phyloP scores from a whole-genome alignment of 2,888 invertebrate species.

The Zonitis immaculata region DNA sequence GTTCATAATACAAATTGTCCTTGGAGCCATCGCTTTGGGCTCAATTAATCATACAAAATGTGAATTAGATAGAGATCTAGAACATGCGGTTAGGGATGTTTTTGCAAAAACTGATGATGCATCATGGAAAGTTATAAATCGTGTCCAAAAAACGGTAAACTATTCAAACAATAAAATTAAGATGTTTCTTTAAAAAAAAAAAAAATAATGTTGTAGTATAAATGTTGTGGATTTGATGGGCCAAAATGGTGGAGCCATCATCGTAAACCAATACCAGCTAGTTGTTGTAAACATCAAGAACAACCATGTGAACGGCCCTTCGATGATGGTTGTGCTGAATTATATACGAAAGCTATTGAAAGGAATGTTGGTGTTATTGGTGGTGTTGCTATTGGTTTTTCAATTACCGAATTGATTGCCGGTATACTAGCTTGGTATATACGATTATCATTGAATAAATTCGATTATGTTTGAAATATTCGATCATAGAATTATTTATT shows the following conservation, averaged over 20 bases:
- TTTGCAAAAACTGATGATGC: slow-evolving; percentile 9
- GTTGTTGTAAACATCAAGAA: slow-evolving; percentile 9
- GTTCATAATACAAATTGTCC: slow-evolving; percentile 18
- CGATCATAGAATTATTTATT: too few species aligned
- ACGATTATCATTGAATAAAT: slow-evolving; percentile 9
- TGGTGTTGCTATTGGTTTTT: slow-evolving; percentile 18
- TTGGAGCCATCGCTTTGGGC: slow-evolving; percentile 15
- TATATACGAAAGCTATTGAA: slow-evolving; percentile 9
- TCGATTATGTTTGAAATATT: slow-evolving; percentile 6
- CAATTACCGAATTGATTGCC: slow-evolving; percentile 1
- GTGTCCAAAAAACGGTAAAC: slow-evolving; percentile 14
- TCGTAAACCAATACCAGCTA: slow-evolving; percentile 9
- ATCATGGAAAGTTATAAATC: slow-evolving; percentile 9
- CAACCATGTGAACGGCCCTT: slow-evolving; percentile 11
- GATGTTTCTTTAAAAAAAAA: too few species aligned
- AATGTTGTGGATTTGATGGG: slow-evolving; percentile 15
- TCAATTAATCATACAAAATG: slow-evolving; percentile 3
- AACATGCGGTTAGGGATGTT: slow-evolving; percentile 9
- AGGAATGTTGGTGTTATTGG: slow-evolving; percentile 14
- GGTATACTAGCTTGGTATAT: slow-evolving; percentile 14
- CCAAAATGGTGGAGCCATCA: slow-evolving; percentile 13
- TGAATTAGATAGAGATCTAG: slow-evolving; percentile 6
- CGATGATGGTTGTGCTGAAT: slow-evolving; percentile 10
- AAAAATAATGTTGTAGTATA: too few species aligned
- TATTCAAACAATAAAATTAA: too few species aligned